phyloP scores from a whole-genome alignment of 2,113 vertebrate genomes.

The Abramis brama region DNA sequence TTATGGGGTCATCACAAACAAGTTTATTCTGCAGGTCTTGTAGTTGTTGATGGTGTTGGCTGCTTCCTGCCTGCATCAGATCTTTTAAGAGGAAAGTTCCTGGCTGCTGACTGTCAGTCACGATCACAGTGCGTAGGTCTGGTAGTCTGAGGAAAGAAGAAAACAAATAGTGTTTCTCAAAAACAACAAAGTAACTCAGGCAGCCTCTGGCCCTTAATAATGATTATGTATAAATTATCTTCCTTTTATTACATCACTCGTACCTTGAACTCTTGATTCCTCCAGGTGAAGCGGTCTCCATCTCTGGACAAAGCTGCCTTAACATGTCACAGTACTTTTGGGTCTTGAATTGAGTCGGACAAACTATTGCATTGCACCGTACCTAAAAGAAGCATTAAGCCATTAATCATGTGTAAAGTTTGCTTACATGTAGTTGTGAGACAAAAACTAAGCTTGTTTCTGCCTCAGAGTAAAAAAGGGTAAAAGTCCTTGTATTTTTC shows the following conservation, averaged over 20 bases:
- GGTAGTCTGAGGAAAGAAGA: slow-evolving; percentile 78
- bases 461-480: neutral
- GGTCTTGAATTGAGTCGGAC: slow-evolving; percentile 84
- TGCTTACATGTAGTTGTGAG: neutral
- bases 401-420: neutral
- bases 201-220: neutral
- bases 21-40: slow-evolving; percentile 78
- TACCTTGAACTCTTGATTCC: slow-evolving; percentile 86
- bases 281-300: slow-evolving; percentile 80
- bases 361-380: slow-evolving; percentile 88
- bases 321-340: slow-evolving; percentile 90
- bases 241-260: neutral
- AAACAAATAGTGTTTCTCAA: neutral
- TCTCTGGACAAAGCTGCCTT: slow-evolving; percentile 85
- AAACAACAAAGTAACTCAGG: neutral
- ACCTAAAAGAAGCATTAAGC: slow-evolving; percentile 73
- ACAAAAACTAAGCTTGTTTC: neutral
- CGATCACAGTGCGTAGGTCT: slow-evolving; percentile 82
- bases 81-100: slow-evolving; percentile 85
- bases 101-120: slow-evolving; percentile 78
- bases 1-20: slow-evolving; percentile 85
- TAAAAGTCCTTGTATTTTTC: neutral
- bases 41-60: slow-evolving; percentile 73
- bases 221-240: neutral
- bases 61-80: slow-evolving; percentile 82